Evolutionary conservation across 2,113 vertebrate species (phyloP).

Genomic region (Pteronura brasiliensis): DNA sequence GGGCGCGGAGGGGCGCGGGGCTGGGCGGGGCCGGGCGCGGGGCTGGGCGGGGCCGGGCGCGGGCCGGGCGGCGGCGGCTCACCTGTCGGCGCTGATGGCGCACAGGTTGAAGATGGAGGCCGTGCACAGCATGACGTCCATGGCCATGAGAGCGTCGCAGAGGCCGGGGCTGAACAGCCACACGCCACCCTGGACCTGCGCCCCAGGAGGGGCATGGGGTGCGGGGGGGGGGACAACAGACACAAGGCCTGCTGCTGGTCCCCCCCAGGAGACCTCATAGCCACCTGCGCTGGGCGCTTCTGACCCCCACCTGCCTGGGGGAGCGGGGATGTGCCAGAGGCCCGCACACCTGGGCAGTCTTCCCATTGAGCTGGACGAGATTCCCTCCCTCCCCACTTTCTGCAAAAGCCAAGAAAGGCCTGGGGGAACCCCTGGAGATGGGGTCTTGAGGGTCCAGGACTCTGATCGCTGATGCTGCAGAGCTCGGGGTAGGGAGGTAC

Average conservation of each 20-base stretch:
- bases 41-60: neutral
- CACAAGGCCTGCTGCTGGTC: neutral
- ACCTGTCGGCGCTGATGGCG: constrained; percentile 95
- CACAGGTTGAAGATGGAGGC: constrained; percentile 97
- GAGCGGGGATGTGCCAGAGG: neutral
- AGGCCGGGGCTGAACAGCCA: constrained; percentile 88
- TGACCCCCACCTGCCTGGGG: too few species aligned
- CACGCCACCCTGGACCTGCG: constrained; percentile 93
- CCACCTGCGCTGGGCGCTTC: rapidly evolving
- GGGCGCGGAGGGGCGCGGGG: neutral
- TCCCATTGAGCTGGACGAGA: neutral
- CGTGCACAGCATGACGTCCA: constrained; percentile 96
- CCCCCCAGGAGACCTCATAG: neutral
- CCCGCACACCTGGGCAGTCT: too few species aligned
- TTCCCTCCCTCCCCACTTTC: neutral
- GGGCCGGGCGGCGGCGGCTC: constrained; percentile 35
- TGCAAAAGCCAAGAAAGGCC: neutral
- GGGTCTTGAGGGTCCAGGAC: rapidly evolving
- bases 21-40: rapidly evolving
- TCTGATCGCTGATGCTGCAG: neutral
- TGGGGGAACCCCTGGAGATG: rapidly evolving
- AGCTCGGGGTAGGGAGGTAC: neutral
- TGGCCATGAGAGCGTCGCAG: constrained; percentile 94
- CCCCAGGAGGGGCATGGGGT: neutral
- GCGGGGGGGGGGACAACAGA: neutral